Base-by-base conservation (phyloP, 2,888 invertebrate genomes). In the Uropetala carovei region DNA sequence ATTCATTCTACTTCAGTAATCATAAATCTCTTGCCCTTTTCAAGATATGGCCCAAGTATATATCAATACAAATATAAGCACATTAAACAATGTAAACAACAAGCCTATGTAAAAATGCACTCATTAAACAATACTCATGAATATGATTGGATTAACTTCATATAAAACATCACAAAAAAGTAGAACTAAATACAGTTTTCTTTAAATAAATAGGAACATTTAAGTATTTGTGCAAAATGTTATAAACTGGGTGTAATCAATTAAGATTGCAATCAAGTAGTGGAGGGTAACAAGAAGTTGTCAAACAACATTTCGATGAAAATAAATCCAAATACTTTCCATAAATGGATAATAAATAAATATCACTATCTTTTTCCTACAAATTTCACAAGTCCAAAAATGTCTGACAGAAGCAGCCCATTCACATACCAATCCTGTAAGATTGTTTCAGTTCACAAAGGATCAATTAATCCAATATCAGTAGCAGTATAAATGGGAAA, bases 401-500 rank as follows among this genome's bases (percentile, higher is more conserved):
- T 30, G n/a, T 64, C 43, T 68, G 22, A 56, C 18, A 89, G 83
- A 83, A 56, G 89, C 89, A n/a, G 86, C 86, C 27, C 86, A 64
- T 30, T 9, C 68, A 68, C 60, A 64, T 64, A 64, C 89, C 68
- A 89, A 68, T 18, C 64, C n/a, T 89, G n/a, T n/a, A 11, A 64
- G 27, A 64, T 43, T 64, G n/a, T 30, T 89, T n/a, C 16, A n/a
- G 43, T 89, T 64, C 64, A 89, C 64, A 89, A 89, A 43, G 89
- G 89, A 43, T 89, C 89, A 64, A 89, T 89, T 64, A 89, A 64
- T 43, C 89, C 89, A 64, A 89, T 89, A 43, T 89, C 89, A 64
- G 64, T 64, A 30, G 89, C 64, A 27, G 89, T 64, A 59, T 89
- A 89, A 43, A 89, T 68, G 13, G 89, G 89, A 64, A 89, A 89